Percentiles rank a stretch among this genome's conserved stretches.
phyloP scores from a whole-genome alignment of 2,888 invertebrate genomes.

The Ceratothoa steindachneri region DNA sequence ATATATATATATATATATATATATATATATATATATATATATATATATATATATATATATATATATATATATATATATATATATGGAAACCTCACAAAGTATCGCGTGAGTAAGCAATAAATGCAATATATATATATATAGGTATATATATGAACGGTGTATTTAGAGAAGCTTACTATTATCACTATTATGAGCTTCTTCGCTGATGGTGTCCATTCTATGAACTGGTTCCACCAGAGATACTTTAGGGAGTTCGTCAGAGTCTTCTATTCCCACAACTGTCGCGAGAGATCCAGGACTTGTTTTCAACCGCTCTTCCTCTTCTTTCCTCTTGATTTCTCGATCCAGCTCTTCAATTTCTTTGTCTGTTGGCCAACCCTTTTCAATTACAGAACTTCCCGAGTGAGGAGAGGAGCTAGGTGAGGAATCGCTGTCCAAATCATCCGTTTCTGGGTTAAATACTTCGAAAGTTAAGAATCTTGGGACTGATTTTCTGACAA shows the following conservation, averaged over 20 bases:
- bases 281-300: neutral
- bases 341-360: conserved; percentile 46
- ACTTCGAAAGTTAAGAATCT: conserved; percentile 74
- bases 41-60: conserved; percentile 16
- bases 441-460: conserved; percentile 85
- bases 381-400: conserved; percentile 44
- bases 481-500: conserved; percentile 57
- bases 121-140: conserved; percentile 17
- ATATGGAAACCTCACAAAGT: too few species aligned
- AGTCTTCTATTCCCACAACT: neutral
- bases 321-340: conserved; percentile 40
- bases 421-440: conserved; percentile 82
- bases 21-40: conserved; percentile 7
- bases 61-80: too few species aligned
- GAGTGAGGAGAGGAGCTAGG: conserved; percentile 55
- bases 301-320: conserved; percentile 24
- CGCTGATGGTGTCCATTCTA: conserved; percentile 46
- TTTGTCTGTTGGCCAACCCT: conserved; percentile 53
- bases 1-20: neutral
- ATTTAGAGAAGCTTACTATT: conserved; percentile 6
- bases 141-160: conserved; percentile 1
- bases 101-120: too few species aligned
- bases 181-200: conserved; percentile 23
- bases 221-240: conserved; percentile 45
- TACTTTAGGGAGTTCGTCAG: conserved; percentile 37